Evolutionary conservation across 2,797 vertebrate species (phyloP), one percentile per base, ranked within the genome.

Genomic region (Huso huso): DNA sequence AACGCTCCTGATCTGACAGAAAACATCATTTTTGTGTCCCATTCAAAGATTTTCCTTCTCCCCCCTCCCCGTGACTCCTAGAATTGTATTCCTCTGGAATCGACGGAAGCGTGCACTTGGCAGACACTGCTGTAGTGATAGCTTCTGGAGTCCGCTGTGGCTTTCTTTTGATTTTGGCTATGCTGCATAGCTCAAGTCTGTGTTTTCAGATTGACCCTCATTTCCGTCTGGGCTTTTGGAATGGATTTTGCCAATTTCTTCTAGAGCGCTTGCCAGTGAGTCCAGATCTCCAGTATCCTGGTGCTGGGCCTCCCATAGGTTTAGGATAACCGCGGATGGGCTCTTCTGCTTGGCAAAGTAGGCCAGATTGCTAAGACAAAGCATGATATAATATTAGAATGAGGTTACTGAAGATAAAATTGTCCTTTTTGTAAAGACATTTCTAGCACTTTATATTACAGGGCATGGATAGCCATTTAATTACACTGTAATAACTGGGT

Each of bases 171-270:
- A 37, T 37, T 37, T 37, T 37, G 23, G 23, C 23, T 37, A 37
- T 2, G 23, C 6, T 82, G 83, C 88, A 74, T 84, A 82, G 78
- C 67, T 88, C 83, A 91, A 92, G 82, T 93, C 90, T 1, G 88
- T 81, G 73, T 91, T 89, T 4, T 90, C 88, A 0, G 81, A 72
- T 76, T 86, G 85, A 51, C 89, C 82, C 69, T 86, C 89, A 51
- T 89, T 86, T 76, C 88, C 78, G 49, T 88, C 84, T 4, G 86
- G 83, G 79, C 83, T 84, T 86, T 89, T 90, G 70, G 85, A 88
- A 81, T 98, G 95, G 84, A 94, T 94, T 90, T 95, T 93, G 79
- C 94, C 93, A 59, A 98, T 99, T 72, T 99, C 95, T 83, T 99
- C 95, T 65, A 99, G 89, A 71, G 95, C 96, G 70, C 94, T 95